phyloP scores from a whole-genome alignment of 2,888 invertebrate species.

The Zootermopsis nevadensis region DNA sequence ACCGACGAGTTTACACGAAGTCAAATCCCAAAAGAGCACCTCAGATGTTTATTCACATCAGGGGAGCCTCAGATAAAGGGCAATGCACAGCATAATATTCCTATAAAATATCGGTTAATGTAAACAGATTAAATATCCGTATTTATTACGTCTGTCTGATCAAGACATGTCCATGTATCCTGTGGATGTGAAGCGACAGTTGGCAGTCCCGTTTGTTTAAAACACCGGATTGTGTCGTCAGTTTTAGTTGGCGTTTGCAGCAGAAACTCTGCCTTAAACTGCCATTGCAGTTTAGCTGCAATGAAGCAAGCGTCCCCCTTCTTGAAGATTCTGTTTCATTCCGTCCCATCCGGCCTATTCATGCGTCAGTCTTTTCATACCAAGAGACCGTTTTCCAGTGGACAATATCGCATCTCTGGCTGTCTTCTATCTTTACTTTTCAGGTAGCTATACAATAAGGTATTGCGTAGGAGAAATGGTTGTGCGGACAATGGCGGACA shows the following conservation, averaged over 20 bases:
- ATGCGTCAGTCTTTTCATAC: slow-evolving; percentile 11
- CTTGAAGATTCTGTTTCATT: slow-evolving; percentile 22
- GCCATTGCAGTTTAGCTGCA: neutral
- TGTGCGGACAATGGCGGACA: neutral
- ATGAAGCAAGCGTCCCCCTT: neutral
- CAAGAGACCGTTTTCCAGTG: slow-evolving; percentile 1
- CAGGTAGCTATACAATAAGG: neutral
- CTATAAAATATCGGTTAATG: no score
- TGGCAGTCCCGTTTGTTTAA: neutral
- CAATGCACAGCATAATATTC: no score
- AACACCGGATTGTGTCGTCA: neutral
- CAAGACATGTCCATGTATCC: neutral
- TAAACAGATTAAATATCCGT: no score
- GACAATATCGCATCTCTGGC: slow-evolving; percentile 6
- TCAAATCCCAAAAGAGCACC: no score
- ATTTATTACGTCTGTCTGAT: no score
- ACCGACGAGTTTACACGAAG: no score
- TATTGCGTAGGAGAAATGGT: slow-evolving; percentile 3
- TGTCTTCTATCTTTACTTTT: slow-evolving; percentile 17
- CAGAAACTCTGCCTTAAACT: neutral
- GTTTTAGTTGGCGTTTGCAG: neutral
- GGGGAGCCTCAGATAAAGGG: no score
- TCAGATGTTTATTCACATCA: no score
- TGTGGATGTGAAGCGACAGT: neutral
- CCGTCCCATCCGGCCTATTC: slow-evolving; percentile 30